A percentile compares a stretch with the other conserved stretches of the same genome.
These are phyloP conservation scores for Polydrusus cervinus DNA, from an alignment of 2,888 invertebrate genomes.

Conservation along the genomic window DNA sequence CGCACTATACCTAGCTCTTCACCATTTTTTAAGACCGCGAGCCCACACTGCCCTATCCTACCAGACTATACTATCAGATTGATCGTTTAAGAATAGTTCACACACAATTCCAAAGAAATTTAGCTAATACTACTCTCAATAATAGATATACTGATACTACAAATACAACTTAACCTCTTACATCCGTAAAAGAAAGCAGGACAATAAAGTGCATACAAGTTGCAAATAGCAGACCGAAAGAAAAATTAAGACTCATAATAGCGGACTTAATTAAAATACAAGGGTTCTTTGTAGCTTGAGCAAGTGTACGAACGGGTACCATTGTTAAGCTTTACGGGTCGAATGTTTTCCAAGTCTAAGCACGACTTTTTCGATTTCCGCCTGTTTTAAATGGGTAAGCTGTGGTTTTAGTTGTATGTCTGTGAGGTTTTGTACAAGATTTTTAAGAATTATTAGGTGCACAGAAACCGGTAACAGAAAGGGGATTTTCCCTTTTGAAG, in stretches of 20 bases:
- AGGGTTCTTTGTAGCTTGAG: conserved; percentile 39
- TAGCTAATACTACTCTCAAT: too few relatives aligned
- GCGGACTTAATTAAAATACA: conserved; percentile 42
- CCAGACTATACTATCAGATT: too few relatives aligned
- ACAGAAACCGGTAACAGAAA: too few relatives aligned
- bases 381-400: conserved; percentile 35
- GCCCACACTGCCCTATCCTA: too few relatives aligned
- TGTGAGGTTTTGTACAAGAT: background rate
- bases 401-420: conserved; percentile 9
- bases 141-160: too few relatives aligned
- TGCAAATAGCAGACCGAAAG: conserved; percentile 19
- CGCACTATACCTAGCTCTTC: too few relatives aligned
- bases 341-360: conserved; percentile 48
- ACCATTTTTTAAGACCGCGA: too few relatives aligned
- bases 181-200: background rate
- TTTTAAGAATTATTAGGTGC: background rate
- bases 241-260: conserved; percentile 30
- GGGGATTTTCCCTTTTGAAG: too few relatives aligned
- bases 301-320: conserved; percentile 35
- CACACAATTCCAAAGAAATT: too few relatives aligned
- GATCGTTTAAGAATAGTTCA: too few relatives aligned
- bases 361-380: conserved; percentile 55
- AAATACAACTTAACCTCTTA: too few relatives aligned
- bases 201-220: conserved; percentile 23
- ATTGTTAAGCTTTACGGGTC: conserved; percentile 44